A percentile compares a stretch with the other conserved stretches of the same genome.
These are phyloP conservation scores for Enoplosus armatus DNA, from an alignment of 2,797 vertebrate genomes.

Conservation along the genomic window DNA sequence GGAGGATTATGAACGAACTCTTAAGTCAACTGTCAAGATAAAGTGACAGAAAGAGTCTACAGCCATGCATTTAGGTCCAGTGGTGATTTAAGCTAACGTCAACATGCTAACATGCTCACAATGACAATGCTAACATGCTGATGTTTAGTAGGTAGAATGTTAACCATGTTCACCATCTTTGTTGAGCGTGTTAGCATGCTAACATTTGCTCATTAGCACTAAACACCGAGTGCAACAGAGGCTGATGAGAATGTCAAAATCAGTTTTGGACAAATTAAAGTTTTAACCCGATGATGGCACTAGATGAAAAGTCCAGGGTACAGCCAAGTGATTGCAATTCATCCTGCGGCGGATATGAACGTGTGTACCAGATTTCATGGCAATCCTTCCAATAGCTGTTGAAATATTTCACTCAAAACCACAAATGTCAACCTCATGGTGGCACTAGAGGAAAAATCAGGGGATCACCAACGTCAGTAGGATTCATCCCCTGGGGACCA, in stretches of 20 bases:
- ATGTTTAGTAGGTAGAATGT: not conserved
- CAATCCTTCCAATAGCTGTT: not conserved
- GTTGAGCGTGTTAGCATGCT: not conserved
- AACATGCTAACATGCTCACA: not conserved
- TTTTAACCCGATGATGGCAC: not conserved
- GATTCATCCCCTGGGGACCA: not conserved
- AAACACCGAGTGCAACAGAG: not conserved
- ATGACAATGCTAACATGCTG: not conserved
- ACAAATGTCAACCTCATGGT: not conserved
- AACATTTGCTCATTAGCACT: too few species aligned
- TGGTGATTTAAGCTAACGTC: not conserved
- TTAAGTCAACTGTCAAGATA: constrained; percentile 7
- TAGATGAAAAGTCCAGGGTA: not conserved
- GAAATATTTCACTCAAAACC: not conserved
- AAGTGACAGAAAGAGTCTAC: not conserved
- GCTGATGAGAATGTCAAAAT: not conserved
- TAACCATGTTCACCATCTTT: too few species aligned
- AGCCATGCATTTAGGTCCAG: not conserved
- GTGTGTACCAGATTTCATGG: not conserved
- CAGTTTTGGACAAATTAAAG: not conserved
- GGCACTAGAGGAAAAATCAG: not conserved
- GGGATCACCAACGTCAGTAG: not conserved
- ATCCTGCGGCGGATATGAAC: not conserved
- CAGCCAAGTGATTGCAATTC: not conserved
- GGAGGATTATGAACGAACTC: not conserved